Evolutionary conservation across 2,113 vertebrate species (phyloP), one percentile per base, ranked within the genome.

Genomic region (Microcebus murinus): DNA sequence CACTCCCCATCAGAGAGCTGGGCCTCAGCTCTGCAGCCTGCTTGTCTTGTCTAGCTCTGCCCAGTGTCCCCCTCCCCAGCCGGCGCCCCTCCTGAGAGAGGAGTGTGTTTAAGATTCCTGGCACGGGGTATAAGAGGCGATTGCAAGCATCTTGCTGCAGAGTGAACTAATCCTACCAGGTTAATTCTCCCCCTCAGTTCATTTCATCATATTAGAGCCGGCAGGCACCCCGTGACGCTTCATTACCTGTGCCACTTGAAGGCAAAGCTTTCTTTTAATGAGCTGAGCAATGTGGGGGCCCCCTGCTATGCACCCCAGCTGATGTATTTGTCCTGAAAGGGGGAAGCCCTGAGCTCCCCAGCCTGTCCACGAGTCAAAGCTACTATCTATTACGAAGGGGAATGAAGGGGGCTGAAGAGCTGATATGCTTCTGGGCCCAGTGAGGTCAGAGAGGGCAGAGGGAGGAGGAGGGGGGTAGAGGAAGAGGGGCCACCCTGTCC

Each of bases 181-280:
- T 98, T 98, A 97, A 98, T 98, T 98, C 98, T 97, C 97, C 93
- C 96, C 97, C 92, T 97, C 96, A 6, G 94, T 98, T 98, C 98
- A 98, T 97, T 98, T 97, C 96, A 94, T 97, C 10, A 98, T 98
- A 98, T 98, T 99, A 98, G 97, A 98, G 97, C 93, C 95, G 95
- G 97, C 97, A 96, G 98, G 97, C 98, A 96, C 97, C 98, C 98
- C 42, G 93, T 45, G 76, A 98, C 92, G 98, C 97, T 98, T 98
- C 98, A 98, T 98, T 98, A 98, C 98, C 97, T 98, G 97, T 94
- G 96, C 96, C 98, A 98, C 98, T 97, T 14, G 68, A 97, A 97
- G 94, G 95, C 98, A 63, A 97, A 76, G 52, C 97, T 97, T 83
- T 76, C 93, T 92, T 92, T 96, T 98, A 98, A 98, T 67, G 97